Conservation (phyloP, 2,888 invertebrate genomes). For the Agapostemon virescens region DNA sequence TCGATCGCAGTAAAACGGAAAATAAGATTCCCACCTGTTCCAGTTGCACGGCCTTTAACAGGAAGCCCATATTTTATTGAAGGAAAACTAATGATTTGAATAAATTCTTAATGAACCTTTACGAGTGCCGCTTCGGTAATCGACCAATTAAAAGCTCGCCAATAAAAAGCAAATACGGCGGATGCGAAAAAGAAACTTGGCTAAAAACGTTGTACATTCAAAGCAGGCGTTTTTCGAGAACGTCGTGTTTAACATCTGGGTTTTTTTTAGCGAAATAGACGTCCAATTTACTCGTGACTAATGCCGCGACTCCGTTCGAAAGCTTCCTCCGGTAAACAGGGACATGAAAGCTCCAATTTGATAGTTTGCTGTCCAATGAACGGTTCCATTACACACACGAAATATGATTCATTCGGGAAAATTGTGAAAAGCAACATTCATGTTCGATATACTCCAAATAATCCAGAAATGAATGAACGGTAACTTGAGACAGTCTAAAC, state of each 20-base stretch:
- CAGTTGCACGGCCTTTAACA: not conserved
- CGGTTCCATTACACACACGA: not conserved
- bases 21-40: not conserved
- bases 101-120: not conserved
- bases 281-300: constrained; percentile 2
- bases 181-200: not conserved
- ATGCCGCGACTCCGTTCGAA: not conserved
- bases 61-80: too few relatives aligned
- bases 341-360: not conserved
- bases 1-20: not conserved
- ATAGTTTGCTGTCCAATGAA: not conserved
- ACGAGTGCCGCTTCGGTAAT: not conserved
- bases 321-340: not conserved
- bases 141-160: not conserved
- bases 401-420: not conserved
- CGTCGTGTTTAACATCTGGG: not conserved
- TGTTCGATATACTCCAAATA: not conserved
- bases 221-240: constrained; percentile 3
- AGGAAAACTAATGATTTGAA: not conserved
- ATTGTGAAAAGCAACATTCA: not conserved
- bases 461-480: not conserved
- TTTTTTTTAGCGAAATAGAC: not conserved
- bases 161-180: not conserved
- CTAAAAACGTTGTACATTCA: not conserved
- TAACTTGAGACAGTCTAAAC: too few relatives aligned